These are phyloP conservation scores for Lithophane ornitopus DNA, from an alignment of 2,888 invertebrate species.

Conservation along the genomic window DNA sequence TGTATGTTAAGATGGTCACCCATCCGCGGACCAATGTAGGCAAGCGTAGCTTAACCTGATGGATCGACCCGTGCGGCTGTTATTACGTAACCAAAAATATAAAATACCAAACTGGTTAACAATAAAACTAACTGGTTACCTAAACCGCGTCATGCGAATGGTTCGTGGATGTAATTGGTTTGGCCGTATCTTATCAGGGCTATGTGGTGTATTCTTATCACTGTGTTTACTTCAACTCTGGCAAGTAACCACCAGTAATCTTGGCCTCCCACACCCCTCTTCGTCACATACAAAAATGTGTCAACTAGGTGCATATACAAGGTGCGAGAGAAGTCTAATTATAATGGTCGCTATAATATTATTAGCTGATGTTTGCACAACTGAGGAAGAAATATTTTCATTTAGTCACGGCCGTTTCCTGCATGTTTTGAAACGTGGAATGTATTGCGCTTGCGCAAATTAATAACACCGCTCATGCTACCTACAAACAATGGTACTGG, in stretches of 20 bases:
- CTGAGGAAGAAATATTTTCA: constrained; percentile 82
- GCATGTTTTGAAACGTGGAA: constrained; percentile 78
- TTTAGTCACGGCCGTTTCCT: constrained; percentile 70
- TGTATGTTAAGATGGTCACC: no score
- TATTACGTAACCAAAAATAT: background rate
- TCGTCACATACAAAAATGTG: constrained; percentile 19
- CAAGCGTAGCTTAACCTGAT: no score
- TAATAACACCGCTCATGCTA: constrained; percentile 65
- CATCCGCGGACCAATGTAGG: no score
- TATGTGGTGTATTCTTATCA: constrained; percentile 76
- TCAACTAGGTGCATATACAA: constrained; percentile 27
- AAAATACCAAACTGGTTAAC: constrained; percentile 38
- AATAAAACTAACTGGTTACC: constrained; percentile 60
- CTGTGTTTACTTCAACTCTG: constrained; percentile 71
- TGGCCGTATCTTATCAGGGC: constrained; percentile 78
- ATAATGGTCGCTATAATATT: constrained; percentile 65
- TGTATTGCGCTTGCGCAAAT: constrained; percentile 70
- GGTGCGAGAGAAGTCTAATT: constrained; percentile 55
- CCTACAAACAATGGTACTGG: constrained; percentile 76
- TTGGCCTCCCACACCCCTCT: constrained; percentile 48
- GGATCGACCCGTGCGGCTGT: no score
- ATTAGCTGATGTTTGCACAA: constrained; percentile 77
- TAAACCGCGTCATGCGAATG: constrained; percentile 68
- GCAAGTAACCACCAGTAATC: constrained; percentile 63
- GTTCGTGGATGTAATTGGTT: constrained; percentile 78